Base-by-base conservation (phyloP, 2,797 vertebrate genomes). In the Clarias platycephalus region DNA sequence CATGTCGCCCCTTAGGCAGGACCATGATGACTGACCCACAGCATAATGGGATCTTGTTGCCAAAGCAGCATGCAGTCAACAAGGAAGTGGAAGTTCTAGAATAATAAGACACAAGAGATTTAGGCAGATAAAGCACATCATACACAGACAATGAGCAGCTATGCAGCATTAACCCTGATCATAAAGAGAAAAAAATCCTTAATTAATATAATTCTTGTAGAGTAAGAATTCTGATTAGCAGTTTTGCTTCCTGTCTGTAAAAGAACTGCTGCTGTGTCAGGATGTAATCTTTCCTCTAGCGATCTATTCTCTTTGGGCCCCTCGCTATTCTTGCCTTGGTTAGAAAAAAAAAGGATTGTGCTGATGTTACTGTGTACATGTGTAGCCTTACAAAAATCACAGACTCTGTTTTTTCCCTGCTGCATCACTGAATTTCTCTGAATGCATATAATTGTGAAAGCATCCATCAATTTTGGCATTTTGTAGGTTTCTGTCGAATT, bases 201-300 rank as follows among this genome's bases (percentile, higher is more conserved):
- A 79, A 82, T 83, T 78, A 63, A 49, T 82, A 63, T 86, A 72
- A 80, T 83, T 70, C 24, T 58, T 83, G 10, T 53, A 62, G 20
- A 83, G 20, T 72, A 75, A 74, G 76, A 66, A 67, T 24, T 53
- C 53, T 81, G 60, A 81, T 68, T 83, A 60, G 55, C 31, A 44
- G 26, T 57, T 81, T 74, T 74, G 22, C 15, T 86, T 62, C 75
- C 6, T 66, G 58, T 80, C 44, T 80, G 60, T 68, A 55, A 12
- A 80, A 84, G 67, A 83, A 86, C 55, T 78, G 68, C 85, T 83
- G 34, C 44, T 58, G 68, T 80, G 85, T 83, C 77, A 84, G 85
- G 63, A 84, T 86, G 62, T 86, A 83, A 86, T 80, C 72, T 80
- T 83, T 34, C 64, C 58, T 64, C 74, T 80, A 83, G 28, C 34